A percentile compares a stretch with the other conserved stretches of the same genome.
Evolutionary conservation across 2,888 invertebrate species (phyloP).

Genomic region (Agrilus cyanescens): DNA sequence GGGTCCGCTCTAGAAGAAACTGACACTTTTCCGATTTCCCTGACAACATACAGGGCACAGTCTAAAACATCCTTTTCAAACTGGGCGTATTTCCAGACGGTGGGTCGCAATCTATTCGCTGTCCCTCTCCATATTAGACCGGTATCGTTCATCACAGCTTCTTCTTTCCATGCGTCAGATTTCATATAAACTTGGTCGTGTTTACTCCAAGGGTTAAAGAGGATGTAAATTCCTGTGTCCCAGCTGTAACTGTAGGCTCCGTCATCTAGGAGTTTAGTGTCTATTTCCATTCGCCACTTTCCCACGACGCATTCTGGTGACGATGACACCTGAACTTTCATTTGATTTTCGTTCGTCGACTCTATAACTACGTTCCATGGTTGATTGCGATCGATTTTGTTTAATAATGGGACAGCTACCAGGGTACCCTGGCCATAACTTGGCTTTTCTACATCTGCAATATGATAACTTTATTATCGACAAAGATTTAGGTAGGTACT

Average conservation of each 20-base stretch:
- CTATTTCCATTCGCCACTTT: slow-evolving; percentile 74
- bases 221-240: slow-evolving; percentile 62
- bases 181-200: slow-evolving; percentile 55
- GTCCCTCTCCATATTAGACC: slow-evolving; percentile 89
- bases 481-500: too few relatives aligned
- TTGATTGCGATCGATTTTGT: slow-evolving; percentile 47
- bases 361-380: slow-evolving; percentile 68
- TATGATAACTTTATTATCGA: too few relatives aligned
- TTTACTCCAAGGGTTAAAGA: slow-evolving; percentile 85
- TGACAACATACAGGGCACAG: slow-evolving; percentile 63
- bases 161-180: slow-evolving; percentile 60
- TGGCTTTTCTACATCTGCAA: slow-evolving; percentile 59
- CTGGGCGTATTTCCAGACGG: slow-evolving; percentile 87
- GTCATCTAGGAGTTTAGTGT: slow-evolving; percentile 58
- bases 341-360: slow-evolving; percentile 48
- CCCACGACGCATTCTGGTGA: slow-evolving; percentile 64
- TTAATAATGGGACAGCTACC: slow-evolving; percentile 59
- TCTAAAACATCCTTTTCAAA: slow-evolving; percentile 75
- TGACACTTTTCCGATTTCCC: slow-evolving; percentile 54
- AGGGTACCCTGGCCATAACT: slow-evolving; percentile 71
- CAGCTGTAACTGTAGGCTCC: slow-evolving; percentile 67
- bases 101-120: slow-evolving; percentile 68
- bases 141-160: slow-evolving; percentile 75
- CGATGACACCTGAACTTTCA: slow-evolving; percentile 55
- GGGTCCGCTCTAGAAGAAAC: slow-evolving; percentile 57